phyloP scores from a whole-genome alignment of 1,140 invertebrate species.

The Euura saliciscinereae region DNA sequence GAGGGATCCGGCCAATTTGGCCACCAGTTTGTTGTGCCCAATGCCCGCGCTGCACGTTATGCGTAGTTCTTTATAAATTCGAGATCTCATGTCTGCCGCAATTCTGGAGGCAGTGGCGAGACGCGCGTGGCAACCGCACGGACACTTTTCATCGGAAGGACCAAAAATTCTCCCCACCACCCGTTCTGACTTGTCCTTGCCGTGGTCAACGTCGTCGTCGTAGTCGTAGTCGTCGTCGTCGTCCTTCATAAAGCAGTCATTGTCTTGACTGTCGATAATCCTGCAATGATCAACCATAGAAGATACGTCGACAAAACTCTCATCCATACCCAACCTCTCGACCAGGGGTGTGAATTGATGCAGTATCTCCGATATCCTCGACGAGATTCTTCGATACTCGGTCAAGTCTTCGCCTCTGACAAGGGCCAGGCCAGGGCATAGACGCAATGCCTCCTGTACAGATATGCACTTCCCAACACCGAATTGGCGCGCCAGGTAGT shows the following conservation, averaged over 20 bases:
- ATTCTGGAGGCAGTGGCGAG: slow-evolving; percentile 71
- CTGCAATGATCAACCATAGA: slow-evolving; percentile 64
- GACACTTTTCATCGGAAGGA: slow-evolving; percentile 62
- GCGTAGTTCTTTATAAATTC: slow-evolving; percentile 69
- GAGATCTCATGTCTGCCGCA: slow-evolving; percentile 72
- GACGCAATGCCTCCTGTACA: slow-evolving; percentile 68
- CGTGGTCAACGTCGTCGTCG: slow-evolving; percentile 26
- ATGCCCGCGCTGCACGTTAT: slow-evolving; percentile 83
- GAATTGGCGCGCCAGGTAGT: slow-evolving; percentile 74
- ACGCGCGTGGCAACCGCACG: slow-evolving; percentile 72
- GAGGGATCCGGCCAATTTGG: slow-evolving; percentile 75
- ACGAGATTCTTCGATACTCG: slow-evolving; percentile 73
- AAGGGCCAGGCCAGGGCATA: slow-evolving; percentile 73
- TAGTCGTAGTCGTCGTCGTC: slow-evolving; percentile 28
- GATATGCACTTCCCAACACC: slow-evolving; percentile 79
- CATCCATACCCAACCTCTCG: slow-evolving; percentile 81
- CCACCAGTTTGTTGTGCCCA: slow-evolving; percentile 81
- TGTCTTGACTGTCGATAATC: slow-evolving; percentile 24
- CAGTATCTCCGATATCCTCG: slow-evolving; percentile 70
- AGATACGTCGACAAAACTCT: slow-evolving; percentile 80
- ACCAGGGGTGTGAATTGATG: slow-evolving; percentile 72
- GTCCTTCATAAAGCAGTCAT: slow-evolving; percentile 35
- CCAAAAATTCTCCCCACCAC: slow-evolving; percentile 65
- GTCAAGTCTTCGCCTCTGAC: slow-evolving; percentile 79
- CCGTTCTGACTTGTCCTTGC: slow-evolving; percentile 39